Percentiles rank a stretch among this genome's conserved stretches.
phyloP scores from a whole-genome alignment of 1,140 invertebrate genomes.

The Brachionus asplanchnoidis region DNA sequence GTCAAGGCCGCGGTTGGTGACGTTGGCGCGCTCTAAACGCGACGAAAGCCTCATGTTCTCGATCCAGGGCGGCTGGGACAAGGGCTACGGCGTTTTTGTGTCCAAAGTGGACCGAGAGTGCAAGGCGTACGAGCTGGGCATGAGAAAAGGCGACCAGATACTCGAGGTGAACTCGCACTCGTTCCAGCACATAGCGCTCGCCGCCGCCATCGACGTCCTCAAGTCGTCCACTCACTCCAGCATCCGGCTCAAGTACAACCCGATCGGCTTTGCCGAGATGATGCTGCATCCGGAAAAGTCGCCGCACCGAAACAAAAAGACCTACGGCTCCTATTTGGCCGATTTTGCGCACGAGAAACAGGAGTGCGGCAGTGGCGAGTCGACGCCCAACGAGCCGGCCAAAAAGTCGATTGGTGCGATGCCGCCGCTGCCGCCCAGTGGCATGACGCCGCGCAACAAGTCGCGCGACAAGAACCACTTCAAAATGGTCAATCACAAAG shows the following conservation, averaged over 20 bases:
- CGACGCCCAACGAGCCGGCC: not conserved
- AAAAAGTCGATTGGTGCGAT: conserved; percentile 37
- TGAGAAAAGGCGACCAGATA: conserved; percentile 89
- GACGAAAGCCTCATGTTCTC: conserved; percentile 70
- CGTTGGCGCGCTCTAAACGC: conserved; percentile 78
- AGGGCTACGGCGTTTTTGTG: conserved; percentile 86
- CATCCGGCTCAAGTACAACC: conserved; percentile 93
- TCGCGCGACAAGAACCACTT: conserved; percentile 12
- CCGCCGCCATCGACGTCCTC: conserved; percentile 83
- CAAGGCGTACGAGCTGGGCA: conserved; percentile 88
- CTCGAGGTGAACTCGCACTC: conserved; percentile 93
- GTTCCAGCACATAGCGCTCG: conserved; percentile 82
- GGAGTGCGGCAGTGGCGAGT: not conserved
- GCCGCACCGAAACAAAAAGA: conserved; percentile 11
- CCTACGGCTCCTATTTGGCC: conserved; percentile 45
- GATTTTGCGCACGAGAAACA: conserved; percentile 72
- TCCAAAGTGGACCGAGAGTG: conserved; percentile 83
- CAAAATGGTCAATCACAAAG: conserved; percentile 20
- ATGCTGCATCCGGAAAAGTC: conserved; percentile 37
- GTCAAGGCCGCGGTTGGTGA: conserved; percentile 81
- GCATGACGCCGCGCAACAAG: conserved; percentile 24
- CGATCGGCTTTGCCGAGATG: conserved; percentile 62
- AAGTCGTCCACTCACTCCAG: conserved; percentile 87
- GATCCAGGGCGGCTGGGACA: conserved; percentile 80
- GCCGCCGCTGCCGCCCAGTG: conserved; percentile 4